Base-by-base conservation (phyloP, 2,113 vertebrate genomes). In the Propithecus coquereli region DNA sequence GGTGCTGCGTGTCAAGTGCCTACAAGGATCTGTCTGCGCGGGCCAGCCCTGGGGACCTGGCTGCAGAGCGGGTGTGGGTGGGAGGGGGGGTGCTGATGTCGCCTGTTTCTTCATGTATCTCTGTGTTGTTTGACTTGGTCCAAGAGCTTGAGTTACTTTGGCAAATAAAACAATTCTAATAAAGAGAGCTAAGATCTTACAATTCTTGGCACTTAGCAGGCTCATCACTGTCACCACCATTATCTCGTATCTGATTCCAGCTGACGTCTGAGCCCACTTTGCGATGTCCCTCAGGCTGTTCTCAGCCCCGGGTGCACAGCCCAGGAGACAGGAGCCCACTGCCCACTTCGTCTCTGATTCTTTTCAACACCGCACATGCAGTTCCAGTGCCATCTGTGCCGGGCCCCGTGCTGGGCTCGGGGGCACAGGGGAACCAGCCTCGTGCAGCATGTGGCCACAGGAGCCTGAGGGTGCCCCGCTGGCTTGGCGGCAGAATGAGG, bases 261-360 rank as follows among this genome's bases (percentile, higher is more conserved):
- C n/a, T 61, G 88, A 37, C 17, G 2, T 34, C 32, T 4, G 20
- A 22, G 54, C n/a, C 43, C n/a, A 4, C 54, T 23, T 22, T 6
- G 23, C 5, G 8, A 3, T 1, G 7, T 23, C 43, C 43, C 52
- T 37, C 40, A 3, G 30, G 25, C 47, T 8, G 0, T 2, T 54
- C 52, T 59, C 40, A 40, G 32, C 40, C 37, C 12, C 3, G 43
- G 40, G 57, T 27, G 54, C 57, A 34, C 68, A 27, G 50, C 61
- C 8, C 0, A 0, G 27, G n/a, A 6, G 0, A 23, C 0, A 1
- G 45, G 37, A 11, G 32, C 65, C 30, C 57, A 0, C 8, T 14
- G 13, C 43, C 22, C 32, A 30, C 45, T 20, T 9, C 5, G 0
- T n/a, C 43, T 40, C 32, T 50, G 63, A 5, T 17, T 8, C 3